phyloP scores from a whole-genome alignment of 2,797 vertebrate genomes.

The Falco columbarius region DNA sequence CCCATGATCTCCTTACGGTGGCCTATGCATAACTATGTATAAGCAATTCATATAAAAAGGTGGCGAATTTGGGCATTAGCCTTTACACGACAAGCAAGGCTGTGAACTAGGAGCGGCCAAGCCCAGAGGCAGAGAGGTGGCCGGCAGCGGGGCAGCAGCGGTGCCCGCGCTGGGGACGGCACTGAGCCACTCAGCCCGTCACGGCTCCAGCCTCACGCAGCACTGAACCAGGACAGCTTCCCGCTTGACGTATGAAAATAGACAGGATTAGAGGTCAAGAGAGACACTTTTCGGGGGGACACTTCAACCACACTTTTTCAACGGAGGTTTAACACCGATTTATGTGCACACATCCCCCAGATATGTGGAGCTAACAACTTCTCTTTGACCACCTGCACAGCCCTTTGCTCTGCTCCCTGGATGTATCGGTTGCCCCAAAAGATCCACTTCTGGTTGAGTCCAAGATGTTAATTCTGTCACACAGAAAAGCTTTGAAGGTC shows the following conservation, averaged over 20 bases:
- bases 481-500: background rate
- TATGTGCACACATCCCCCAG: fast-evolving
- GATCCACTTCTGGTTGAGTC: background rate
- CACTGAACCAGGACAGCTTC: slow-evolving; percentile 45
- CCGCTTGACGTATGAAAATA: fast-evolving
- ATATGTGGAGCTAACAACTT: background rate
- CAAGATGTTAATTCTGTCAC: background rate
- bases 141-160: background rate
- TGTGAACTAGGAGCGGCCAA: background rate
- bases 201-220: slow-evolving; percentile 83
- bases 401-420: background rate
- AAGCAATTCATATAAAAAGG: background rate
- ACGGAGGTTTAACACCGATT: background rate
- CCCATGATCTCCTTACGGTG: background rate
- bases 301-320: background rate
- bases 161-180: slow-evolving; percentile 57
- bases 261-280: slow-evolving; percentile 49
- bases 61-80: background rate
- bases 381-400: background rate
- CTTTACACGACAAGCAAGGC: background rate
- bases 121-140: background rate
- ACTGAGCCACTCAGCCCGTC: background rate
- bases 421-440: background rate
- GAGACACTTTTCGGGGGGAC: slow-evolving; percentile 8
- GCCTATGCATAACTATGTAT: background rate